Base-by-base conservation (phyloP, 2,797 vertebrate species). In the Brachymystax lenok region DNA sequence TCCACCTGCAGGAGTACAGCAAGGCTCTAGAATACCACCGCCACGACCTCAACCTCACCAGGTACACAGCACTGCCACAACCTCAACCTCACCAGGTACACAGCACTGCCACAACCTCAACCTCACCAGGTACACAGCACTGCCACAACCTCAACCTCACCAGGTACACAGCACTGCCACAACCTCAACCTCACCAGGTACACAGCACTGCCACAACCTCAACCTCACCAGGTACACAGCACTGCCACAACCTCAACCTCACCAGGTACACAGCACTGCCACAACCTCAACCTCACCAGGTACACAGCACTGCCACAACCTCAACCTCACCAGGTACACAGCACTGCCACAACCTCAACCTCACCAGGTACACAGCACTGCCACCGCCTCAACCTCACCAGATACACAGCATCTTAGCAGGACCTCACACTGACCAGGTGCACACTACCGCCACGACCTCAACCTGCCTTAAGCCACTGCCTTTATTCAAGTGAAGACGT, bases 21-120 rank as follows among this genome's bases (percentile, higher is more conserved):
- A 98, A 97, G 91, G 98, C 98, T 35, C 87, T 99, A 82, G 97
- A 99, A 76, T 99, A 98, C 89, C 97, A 99, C 83, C 95, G 95
- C 68, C 97, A 99, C 19, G 98, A 99, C 89, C 93, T 99, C 83
- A 99, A 97, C 12, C 96, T 96, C 5, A 59, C 54, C 54, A 56
- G 54, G 54, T 56, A 56, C 54, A 56, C 54, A 56, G 4, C 17
- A 56, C 54, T 0, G 10, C 40, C 40, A 0, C 17, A 0, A 56
- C 54, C 54, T 46, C 10, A n/a, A 35, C 33, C 24, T 77, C 4
- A 76, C 79, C 40, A 76, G 54, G 79, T 77, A 51, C 27, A 17
- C 17, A 30, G 3, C 12, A n/a, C 2, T 19, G 8, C 56, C 56
- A 0, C 33, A 0, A 35, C 6, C 35, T 35, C 33, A 35, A 35